Evolutionary conservation across 2,888 invertebrate genomes (phyloP), one percentile per base, ranked within the genome.

Genomic region (Tachina grossa): DNA sequence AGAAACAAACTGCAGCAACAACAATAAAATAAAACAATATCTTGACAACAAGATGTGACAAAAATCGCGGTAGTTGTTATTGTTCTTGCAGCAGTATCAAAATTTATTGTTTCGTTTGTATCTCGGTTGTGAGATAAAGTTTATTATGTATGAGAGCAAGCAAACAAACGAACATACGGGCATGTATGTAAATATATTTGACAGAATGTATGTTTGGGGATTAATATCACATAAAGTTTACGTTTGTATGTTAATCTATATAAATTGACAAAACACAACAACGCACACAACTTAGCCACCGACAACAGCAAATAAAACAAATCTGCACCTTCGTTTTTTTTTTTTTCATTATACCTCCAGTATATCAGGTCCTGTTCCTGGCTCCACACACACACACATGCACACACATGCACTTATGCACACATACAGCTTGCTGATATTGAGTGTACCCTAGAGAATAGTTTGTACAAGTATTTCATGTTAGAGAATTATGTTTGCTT

Each of bases 151-250:
- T 63, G 45, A 76, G 61, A 79, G 9, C 45, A 11, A 6, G 22
- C 47, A 13, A 31, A 16, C 22, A 13, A 8, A 22, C n/a, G 19
- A 1, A 59, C 45, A 14, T 14, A 4, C 45, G 13, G 5, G 14
- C 16, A 61, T 3, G 22, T 19, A 63, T 19, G 41, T 51, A 39
- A 6, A 39, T 45, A 68, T 57, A 47, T 69, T 49, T 76, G 51
- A 65, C 59, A 71, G 68, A 77, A 77, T 77, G 68, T 69, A 63
- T 81, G 84, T 74, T 81, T 63, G 51, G 84, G 84, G 76, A 81
- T 81, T 85, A 85, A 85, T 85, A 72, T 77, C 72, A 63, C 84
- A 81, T 85, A 81, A 85, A 69, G 77, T 85, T 77, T 78, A 82
- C 76, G 68, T 31, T 6, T 31, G 31, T 77, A 85, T 69, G 75